Base-by-base conservation (phyloP, 2,113 vertebrate genomes). In the Platycercus adscitus region DNA sequence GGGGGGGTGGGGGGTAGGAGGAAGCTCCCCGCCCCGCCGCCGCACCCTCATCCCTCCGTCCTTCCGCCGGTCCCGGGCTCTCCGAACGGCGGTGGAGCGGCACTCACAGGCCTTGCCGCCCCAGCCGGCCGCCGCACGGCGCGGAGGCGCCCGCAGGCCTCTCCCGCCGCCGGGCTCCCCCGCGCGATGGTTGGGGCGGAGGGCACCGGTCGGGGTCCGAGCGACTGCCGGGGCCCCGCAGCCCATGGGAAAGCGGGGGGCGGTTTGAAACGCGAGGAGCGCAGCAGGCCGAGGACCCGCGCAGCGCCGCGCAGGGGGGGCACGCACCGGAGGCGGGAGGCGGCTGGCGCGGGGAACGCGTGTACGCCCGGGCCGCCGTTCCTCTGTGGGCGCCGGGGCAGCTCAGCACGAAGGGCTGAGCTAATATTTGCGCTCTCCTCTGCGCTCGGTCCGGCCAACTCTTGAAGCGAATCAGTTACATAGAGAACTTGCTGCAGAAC, bases 111-210 rank as follows among this genome's bases (percentile, higher is more conserved):
- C 9, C 25, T 7, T n/a, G 43, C 20, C n/a, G 10, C 23, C 46
- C 10, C 21, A 56, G 4, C 31, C 29, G 11, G 35, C 15, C 13
- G 20, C 6, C 29, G 16, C 29, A 17, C 26, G 26, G 31, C 14
- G 35, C 37, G 17, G 37, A 25, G 29, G 6, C 17, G 19, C 16
- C 43, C 73, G 18, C 35, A 19, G 60, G 24, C 17, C 44, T 24
- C 13, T 25, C 9, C 26, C 29, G 53, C 31, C n/a, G 29, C 58
- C 25, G 58, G 52, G 60, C 73, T 66, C 86, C 91, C 91, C 91
- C 76, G 69, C 75, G 63, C 76, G 41, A 69, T 93, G 91, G 87
- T 90, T 65, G 64, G 52, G 46, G 82, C 82, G 72, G 78, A 68
- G 35, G 65, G 49, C 41, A 13, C 35, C n/a, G 81, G 69, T 5